Percentiles rank a stretch among this genome's conserved stretches.
Evolutionary conservation across 1,140 invertebrate genomes (phyloP).

Genomic region (Polypedilum pembai): DNA sequence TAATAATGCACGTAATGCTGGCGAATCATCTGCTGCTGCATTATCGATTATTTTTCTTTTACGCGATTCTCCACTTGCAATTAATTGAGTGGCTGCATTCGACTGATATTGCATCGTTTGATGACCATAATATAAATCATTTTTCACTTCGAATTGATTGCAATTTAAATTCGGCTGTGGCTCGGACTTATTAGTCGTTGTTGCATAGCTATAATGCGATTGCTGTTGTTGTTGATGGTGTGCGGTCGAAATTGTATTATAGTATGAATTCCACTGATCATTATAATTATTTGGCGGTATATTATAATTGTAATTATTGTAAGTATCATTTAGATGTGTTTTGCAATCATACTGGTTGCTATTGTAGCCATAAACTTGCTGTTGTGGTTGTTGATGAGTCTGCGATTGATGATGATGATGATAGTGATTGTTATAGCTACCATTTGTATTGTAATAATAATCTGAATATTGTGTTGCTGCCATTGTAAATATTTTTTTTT

Average conservation of each 20-base stretch:
- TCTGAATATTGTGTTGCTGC: conserved; percentile 20
- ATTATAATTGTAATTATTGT: conserved; percentile 22
- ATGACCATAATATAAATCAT: conserved; percentile 27
- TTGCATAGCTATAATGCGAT: neutral
- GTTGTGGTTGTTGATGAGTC: neutral
- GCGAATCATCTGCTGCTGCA: conserved; percentile 35
- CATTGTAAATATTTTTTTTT: neutral
- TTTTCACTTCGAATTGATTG: neutral
- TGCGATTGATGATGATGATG: neutral
- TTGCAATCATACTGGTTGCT: conserved; percentile 8
- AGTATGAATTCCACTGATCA: conserved; percentile 20
- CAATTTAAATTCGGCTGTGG: conserved; percentile 22
- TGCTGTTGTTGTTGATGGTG: neutral
- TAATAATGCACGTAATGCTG: conserved; percentile 45
- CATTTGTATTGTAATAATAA: conserved; percentile 22
- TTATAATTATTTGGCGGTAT: conserved; percentile 23
- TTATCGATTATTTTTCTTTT: conserved; percentile 13
- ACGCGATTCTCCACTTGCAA: neutral
- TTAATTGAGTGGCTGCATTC: neutral
- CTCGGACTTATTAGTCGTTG: neutral
- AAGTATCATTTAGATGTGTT: conserved; percentile 10
- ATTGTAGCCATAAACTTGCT: neutral
- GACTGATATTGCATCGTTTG: neutral
- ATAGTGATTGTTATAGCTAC: conserved; percentile 8
- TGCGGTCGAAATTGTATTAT: neutral